phyloP scores from a whole-genome alignment of 2,113 vertebrate genomes.

The Brachirus orientalis region DNA sequence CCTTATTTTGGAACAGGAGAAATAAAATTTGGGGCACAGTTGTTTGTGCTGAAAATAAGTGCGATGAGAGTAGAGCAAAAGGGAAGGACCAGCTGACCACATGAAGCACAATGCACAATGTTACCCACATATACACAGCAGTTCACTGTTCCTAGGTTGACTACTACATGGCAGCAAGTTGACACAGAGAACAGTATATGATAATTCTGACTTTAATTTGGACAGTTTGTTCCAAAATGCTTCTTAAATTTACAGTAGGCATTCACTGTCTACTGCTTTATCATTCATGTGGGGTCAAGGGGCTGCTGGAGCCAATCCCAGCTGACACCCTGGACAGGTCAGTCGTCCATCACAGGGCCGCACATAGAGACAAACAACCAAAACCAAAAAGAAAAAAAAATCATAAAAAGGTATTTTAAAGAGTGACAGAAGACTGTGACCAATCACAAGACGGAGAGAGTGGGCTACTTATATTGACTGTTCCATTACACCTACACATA shows the following conservation, averaged over 20 bases:
- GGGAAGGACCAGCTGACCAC: slow-evolving; percentile 7
- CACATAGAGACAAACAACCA: too few species aligned
- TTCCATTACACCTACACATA: too few species aligned
- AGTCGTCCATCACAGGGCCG: too few species aligned
- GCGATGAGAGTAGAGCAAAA: slow-evolving; percentile 13
- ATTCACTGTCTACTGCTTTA: too few species aligned
- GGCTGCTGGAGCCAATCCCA: too few species aligned
- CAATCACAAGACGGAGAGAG: too few species aligned
- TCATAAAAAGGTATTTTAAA: too few species aligned
- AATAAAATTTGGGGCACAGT: background rate
- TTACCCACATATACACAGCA: background rate
- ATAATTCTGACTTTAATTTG: background rate
- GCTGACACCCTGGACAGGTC: too few species aligned
- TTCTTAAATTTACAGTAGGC: background rate
- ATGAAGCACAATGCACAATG: slow-evolving; percentile 3
- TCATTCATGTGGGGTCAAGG: too few species aligned
- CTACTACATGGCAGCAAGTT: background rate
- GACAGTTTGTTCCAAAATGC: background rate
- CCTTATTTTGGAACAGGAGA: slow-evolving; percentile 12
- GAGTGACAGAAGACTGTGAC: too few species aligned
- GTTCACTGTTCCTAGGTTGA: background rate
- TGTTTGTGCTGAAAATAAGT: slow-evolving; percentile 30
- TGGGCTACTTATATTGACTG: too few species aligned
- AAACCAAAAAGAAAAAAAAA: too few species aligned
- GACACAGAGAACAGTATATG: slow-evolving; percentile 2